Percentiles rank a stretch among this genome's conserved stretches.
These are phyloP conservation scores for Drosophila pseudoobscura DNA, from an alignment of 1,140 invertebrate species.

Conservation along the genomic window DNA sequence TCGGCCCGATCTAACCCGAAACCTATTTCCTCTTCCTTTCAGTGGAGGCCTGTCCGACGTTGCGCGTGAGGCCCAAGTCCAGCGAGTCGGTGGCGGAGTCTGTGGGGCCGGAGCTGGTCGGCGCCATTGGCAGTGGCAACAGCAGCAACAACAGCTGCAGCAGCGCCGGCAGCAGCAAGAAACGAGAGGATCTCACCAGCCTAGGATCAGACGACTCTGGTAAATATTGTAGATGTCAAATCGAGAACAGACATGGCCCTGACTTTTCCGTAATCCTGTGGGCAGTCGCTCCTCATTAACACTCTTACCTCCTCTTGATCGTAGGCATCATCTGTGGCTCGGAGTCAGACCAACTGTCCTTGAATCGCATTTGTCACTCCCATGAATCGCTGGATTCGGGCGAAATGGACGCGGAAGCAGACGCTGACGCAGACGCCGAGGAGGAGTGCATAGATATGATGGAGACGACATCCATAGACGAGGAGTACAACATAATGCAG, in stretches of 20 bases:
- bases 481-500: constrained; percentile 77
- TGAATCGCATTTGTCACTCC: constrained; percentile 84
- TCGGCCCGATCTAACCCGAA: neutral
- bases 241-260: constrained; percentile 10
- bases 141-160: constrained; percentile 62
- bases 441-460: constrained; percentile 84
- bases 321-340: constrained; percentile 89
- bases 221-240: constrained; percentile 22
- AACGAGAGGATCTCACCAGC: constrained; percentile 88
- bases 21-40: neutral
- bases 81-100: constrained; percentile 53
- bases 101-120: constrained; percentile 45
- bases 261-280: constrained; percentile 56
- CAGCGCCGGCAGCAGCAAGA: constrained; percentile 71
- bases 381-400: constrained; percentile 89
- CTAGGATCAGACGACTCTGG: constrained; percentile 93
- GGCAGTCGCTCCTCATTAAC: constrained; percentile 17
- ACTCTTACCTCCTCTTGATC: constrained; percentile 8
- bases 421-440: constrained; percentile 66
- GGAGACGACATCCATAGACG: constrained; percentile 82
- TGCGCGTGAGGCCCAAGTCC: constrained; percentile 71
- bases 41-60: constrained; percentile 72
- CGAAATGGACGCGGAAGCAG: constrained; percentile 86
- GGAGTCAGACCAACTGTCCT: constrained; percentile 85
- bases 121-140: constrained; percentile 23